Conservation (phyloP, 2,113 vertebrate genomes). For the Apus apus region DNA sequence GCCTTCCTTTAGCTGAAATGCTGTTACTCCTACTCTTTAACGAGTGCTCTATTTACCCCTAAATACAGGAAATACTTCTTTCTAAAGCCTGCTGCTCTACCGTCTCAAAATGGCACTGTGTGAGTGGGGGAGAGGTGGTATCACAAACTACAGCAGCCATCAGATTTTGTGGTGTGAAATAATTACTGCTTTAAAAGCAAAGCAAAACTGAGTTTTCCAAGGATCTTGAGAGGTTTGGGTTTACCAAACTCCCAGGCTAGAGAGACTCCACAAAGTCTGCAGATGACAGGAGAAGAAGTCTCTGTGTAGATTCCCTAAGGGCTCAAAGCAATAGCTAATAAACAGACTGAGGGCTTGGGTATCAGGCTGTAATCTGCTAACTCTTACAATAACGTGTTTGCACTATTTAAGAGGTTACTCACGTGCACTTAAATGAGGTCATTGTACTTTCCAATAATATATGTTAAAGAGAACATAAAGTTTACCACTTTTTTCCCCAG, state of each 20-base stretch:
- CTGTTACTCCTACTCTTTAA: not conserved
- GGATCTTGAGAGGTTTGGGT: not conserved
- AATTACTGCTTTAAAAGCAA: not conserved
- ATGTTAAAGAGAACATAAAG: not conserved
- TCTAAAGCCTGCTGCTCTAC: not conserved
- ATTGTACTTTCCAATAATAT: not conserved
- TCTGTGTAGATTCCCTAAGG: not conserved
- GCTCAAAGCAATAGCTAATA: not conserved
- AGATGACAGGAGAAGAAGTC: not conserved
- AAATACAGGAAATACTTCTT: not conserved
- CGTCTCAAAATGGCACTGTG: not conserved
- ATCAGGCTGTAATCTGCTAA: conserved; percentile 6
- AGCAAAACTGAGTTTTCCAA: not conserved
- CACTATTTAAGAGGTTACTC: not conserved
- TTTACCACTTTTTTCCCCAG: not conserved
- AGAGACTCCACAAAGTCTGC: conserved; percentile 29
- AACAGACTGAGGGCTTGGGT: not conserved
- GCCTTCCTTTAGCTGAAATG: not conserved
- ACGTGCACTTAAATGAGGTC: not conserved
- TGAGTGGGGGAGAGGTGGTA: not conserved
- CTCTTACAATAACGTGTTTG: not conserved
- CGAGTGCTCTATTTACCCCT: not conserved
- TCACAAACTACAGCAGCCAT: fast-evolving
- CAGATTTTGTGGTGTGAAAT: not conserved
- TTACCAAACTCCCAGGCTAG: not conserved